Base-by-base conservation (phyloP, 2,113 vertebrate species). In the Cinclus mexicanus region DNA sequence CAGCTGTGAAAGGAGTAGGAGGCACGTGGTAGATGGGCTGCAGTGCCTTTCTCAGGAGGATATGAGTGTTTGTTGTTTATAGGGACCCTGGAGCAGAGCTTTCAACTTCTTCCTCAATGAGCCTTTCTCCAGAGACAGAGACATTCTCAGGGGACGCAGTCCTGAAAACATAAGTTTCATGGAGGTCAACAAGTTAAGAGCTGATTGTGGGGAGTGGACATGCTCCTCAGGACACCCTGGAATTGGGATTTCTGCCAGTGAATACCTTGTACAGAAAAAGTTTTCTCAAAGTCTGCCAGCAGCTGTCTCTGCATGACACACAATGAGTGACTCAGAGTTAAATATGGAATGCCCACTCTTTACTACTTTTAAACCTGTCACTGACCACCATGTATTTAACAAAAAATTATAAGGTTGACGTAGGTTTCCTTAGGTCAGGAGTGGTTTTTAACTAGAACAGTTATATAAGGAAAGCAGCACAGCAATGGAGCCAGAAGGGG, bases 301-400 rank as follows among this genome's bases (percentile, higher is more conserved):
- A 94, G 74, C 90, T 90, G 90, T 80, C 60, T 70, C 56, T 70
- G 56, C 21, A 17, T 92, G 84, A 87, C 91, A 89, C 5, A 94
- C 71, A 94, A 71, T 69, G 64, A 67, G 61, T 95, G 95, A 96
- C 91, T 97, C 94, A 97, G 68, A 95, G 92, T 89, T 97, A 97
- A 96, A 95, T 90, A 72, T 88, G 89, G 93, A 80, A 74, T 91
- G 88, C 93, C 93, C 93, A 87, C 91, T 91, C 95, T 83, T 55
- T 79, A 16, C 93, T 97, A 97, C 97, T 98, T 98, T 98, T 98
- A 98, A 97, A 97, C 91, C 95, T 95, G 93, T 75, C 95, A 83
- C 94, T 93, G 70, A 94, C 95, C 93, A 92, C 95, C 76, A 20
- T 93, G 95, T 96, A 78, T 94, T 98, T 96, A 97, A 96, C 86